A percentile compares a stretch with the other conserved stretches of the same genome.
Evolutionary conservation across 2,888 invertebrate species (phyloP).

Genomic region (Gastracanthus pulcherrimus): DNA sequence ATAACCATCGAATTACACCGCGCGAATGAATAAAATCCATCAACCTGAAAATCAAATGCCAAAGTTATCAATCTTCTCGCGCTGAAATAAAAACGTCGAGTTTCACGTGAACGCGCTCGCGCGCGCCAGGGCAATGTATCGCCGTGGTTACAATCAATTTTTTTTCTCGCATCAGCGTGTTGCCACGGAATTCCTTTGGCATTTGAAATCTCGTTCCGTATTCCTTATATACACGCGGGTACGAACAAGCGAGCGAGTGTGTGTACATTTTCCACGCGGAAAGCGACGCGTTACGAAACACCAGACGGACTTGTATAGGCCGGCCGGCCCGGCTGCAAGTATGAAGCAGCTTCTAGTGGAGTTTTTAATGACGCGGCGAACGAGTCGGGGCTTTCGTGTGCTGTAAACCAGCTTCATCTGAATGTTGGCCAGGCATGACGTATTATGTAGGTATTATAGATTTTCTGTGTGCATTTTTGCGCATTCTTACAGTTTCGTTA

Average conservation of each 20-base stretch:
- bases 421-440: too few species aligned
- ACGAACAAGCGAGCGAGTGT: not conserved
- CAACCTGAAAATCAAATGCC: not conserved
- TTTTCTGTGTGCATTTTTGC: too few species aligned
- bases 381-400: too few species aligned
- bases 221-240: slow-evolving; percentile 12
- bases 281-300: slow-evolving; percentile 36
- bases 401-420: too few species aligned
- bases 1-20: too few species aligned
- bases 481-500: too few species aligned
- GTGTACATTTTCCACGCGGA: slow-evolving; percentile 25
- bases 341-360: too few species aligned
- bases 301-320: slow-evolving; percentile 11
- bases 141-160: slow-evolving; percentile 7
- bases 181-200: not conserved
- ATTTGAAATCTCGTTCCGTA: slow-evolving; percentile 35
- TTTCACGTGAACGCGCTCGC: too few species aligned
- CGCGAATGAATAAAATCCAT: not conserved
- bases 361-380: too few species aligned
- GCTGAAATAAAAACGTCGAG: not conserved
- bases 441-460: too few species aligned
- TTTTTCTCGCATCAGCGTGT: not conserved
- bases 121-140: too few species aligned
- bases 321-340: not conserved
- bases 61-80: not conserved